Evolutionary conservation across 2,113 vertebrate species (phyloP), one percentile per base, ranked within the genome.

Genomic region (Thermophis baileyi): DNA sequence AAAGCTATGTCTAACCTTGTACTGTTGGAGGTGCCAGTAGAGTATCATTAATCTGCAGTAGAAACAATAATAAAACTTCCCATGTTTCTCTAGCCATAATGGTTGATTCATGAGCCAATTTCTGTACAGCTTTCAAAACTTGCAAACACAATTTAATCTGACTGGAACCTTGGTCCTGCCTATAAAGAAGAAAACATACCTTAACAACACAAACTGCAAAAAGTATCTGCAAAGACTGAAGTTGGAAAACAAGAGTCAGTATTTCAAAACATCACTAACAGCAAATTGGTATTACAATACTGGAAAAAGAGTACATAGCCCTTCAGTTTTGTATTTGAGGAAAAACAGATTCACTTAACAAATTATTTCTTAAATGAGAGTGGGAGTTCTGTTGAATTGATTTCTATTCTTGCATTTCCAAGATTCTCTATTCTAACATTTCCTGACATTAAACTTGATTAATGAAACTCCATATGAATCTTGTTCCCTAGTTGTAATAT

Each of bases 1-100:
- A 90, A 63, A 60, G 27, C 22, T 89, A 74, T 92, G 86, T 97
- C 91, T 90, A 97, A 99, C 99, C 99, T 98, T 98, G 98, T 87
- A 98, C 97, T 63, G 98, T 99, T 92, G 99, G 99, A 7, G 98
- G 98, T 44, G 99, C 99, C 91, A 99, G 97, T 94, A 99, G 98
- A 20, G 98, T 98, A 97, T 99, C 99, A 90, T 99, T 99, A 97
- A 99, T 98, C 94, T 99, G 98, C 93, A 99, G 98, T 94, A 99
- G 98, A 97, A 99, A 99, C 85, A 99, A 97, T 14, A 99, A 96
- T 95, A 99, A 98, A 94, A 99, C 99, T 96, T 99, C 99, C 99
- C 99, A 99, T 91, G 99, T 99, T 97, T 99, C 99, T 97, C 99
- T 98, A 94, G 98, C 98, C 99, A 99, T 99, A 95, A 97, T 98